Base-by-base conservation (phyloP, 2,888 invertebrate genomes). In the Acleris sparsana region DNA sequence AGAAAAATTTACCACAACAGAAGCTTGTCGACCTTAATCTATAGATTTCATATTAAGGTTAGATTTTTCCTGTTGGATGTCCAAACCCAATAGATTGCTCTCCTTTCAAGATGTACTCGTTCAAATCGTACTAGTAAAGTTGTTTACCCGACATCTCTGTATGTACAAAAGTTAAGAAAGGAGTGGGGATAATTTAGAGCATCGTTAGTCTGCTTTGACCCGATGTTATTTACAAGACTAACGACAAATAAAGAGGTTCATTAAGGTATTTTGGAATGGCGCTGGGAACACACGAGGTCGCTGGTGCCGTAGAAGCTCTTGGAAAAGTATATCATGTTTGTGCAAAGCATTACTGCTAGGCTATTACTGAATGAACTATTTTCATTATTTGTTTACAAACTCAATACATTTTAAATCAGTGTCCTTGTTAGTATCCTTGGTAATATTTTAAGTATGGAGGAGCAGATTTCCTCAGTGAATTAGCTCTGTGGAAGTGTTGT, bases 151-250 rank as follows among this genome's bases (percentile, higher is more conserved):
- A 39, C 57, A 51, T 39, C 3, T 11, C n/a, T n/a, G 70, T 75
- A 69, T 73, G 77, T 77, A 63, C 57, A 64, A 65, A 58, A 69
- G 69, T 68, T 68, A 59, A 70, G 61, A 52, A 67, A 62, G 66
- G 69, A 73, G 77, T 73, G 74, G 69, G 73, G 73, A 79, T 78
- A 79, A 75, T 76, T 77, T 77, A 73, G 73, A 73, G 76, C 79
- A 73, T 86, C 83, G 81, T 86, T 83, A 86, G 85, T 76, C 72
- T 74, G 77, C 85, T 85, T 85, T 86, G 82, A 85, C 73, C 74
- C 73, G 71, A 76, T 70, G 72, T 82, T 81, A 83, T 79, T 84
- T 83, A 80, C 77, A 78, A 75, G 75, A 72, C 73, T 74, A 77
- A 76, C 78, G 72, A 72, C 78, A 75, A 78, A 82, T 80, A 85